phyloP scores from a whole-genome alignment of 2,113 vertebrate species.

The Alexandromys fortis region DNA sequence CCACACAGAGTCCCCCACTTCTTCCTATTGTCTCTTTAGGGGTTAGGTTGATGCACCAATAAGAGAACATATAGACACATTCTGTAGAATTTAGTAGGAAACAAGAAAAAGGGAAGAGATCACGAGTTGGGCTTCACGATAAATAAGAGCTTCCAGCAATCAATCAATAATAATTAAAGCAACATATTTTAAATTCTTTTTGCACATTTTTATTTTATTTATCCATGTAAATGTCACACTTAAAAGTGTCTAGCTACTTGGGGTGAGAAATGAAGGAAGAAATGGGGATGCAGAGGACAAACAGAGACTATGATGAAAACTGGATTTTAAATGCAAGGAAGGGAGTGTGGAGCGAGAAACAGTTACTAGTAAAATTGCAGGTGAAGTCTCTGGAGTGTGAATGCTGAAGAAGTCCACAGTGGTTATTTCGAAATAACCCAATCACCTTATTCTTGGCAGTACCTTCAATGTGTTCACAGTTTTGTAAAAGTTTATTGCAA shows the following conservation, averaged over 20 bases:
- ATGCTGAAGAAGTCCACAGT: background rate
- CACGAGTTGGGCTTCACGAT: background rate
- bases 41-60: background rate
- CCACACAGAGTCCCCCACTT: background rate
- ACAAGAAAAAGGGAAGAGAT: background rate
- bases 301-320: background rate
- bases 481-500: conserved; percentile 3
- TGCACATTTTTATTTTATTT: background rate
- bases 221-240: background rate
- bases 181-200: background rate
- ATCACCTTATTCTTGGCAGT: background rate
- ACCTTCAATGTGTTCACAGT: background rate
- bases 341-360: no score
- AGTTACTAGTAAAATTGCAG: background rate
- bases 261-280: background rate
- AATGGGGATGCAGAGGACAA: no score
- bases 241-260: background rate
- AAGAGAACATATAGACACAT: background rate
- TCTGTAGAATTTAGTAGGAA: background rate
- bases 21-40: background rate
- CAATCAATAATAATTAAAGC: background rate
- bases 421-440: background rate
- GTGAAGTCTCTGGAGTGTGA: background rate
- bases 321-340: background rate
- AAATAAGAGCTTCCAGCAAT: background rate